phyloP scores from a whole-genome alignment of 2,113 vertebrate species.

The Helogale parvula region DNA sequence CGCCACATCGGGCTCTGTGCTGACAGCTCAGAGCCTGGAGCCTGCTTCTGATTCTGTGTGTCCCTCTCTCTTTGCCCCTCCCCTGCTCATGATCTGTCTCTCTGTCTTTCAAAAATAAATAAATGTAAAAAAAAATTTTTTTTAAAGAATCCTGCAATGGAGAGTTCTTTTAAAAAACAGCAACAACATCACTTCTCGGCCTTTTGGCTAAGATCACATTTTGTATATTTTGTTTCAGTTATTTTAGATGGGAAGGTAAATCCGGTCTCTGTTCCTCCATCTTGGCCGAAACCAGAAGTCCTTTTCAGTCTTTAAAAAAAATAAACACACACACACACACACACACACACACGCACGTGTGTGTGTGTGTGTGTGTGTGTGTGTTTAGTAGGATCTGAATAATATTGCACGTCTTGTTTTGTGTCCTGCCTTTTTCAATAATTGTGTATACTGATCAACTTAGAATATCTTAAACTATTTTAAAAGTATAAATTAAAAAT shows the following conservation, averaged over 20 bases:
- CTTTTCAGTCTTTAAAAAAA: not conserved
- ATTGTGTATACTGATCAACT: not conserved
- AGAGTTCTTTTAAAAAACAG: no score
- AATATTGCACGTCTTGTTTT: not conserved
- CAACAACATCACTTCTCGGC: no score
- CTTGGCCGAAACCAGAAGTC: not conserved
- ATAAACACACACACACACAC: not conserved
- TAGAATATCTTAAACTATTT: not conserved
- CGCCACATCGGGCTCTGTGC: no score
- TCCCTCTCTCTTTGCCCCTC: no score
- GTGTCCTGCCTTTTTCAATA: not conserved
- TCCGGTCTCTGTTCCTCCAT: not conserved
- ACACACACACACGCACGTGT: not conserved
- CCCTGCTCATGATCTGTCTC: no score
- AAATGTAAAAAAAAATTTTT: no score
- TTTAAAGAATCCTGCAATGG: no score
- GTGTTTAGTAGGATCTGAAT: not conserved
- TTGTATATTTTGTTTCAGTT: not conserved
- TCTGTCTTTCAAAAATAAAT: no score
- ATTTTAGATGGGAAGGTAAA: not conserved
- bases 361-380: no score
- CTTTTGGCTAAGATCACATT: no score
- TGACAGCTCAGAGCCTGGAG: no score
- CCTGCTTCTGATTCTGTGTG: no score
- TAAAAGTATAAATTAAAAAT: slow-evolving; percentile 15